Evolutionary conservation across 1,140 invertebrate species (phyloP), one percentile per base, ranked within the genome.

Genomic region (Brachionus rotundiformis): DNA sequence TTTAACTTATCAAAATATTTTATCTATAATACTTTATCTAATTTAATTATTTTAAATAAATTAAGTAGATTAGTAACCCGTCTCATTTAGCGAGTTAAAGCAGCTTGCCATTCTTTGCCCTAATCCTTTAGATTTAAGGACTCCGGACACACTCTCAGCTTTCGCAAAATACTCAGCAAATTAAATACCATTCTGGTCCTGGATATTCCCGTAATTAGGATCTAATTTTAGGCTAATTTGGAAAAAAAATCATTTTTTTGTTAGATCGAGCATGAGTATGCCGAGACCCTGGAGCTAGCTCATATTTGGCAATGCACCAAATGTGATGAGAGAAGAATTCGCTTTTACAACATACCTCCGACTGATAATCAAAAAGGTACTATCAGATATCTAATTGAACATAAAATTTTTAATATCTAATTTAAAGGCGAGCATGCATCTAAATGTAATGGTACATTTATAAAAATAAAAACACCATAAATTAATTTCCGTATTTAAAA

Each of bases 141-240:
- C 19, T 8, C 44, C 0, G 49, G 73, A 5, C 73, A 77, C 19
- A 59, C 23, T 16, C 33, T 54, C 19, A 79, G 16, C n/a, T 79
- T 79, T 59, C 1, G 31, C 10, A 79, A 79, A 39, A 79, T 79
- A 19, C 13, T 79, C 23, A 33, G 27, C 11, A 54, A 63, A 16
- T 7, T 79, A 2, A 79, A 63, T 31, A 36, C 6, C 19, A 79
- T 79, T 13, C 19, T 79, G 5, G 41, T 39, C 29, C 25, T 79
- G 36, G 47, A 79, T n/a, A 79, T 79, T 59, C 76, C 76, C 4
- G 76, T 79, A 79, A 49, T n/a, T n/a, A n/a, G n/a, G n/a, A n/a
- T n/a, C n/a, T n/a, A n/a, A n/a, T 19, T 49, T 49, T 77, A 13
- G 16, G 11, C 6, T 16, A 73, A 25, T 73, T 19, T 25, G 3